These are phyloP conservation scores for Ormia ochracea DNA, from an alignment of 2,888 invertebrate species.

Conservation along the genomic window DNA sequence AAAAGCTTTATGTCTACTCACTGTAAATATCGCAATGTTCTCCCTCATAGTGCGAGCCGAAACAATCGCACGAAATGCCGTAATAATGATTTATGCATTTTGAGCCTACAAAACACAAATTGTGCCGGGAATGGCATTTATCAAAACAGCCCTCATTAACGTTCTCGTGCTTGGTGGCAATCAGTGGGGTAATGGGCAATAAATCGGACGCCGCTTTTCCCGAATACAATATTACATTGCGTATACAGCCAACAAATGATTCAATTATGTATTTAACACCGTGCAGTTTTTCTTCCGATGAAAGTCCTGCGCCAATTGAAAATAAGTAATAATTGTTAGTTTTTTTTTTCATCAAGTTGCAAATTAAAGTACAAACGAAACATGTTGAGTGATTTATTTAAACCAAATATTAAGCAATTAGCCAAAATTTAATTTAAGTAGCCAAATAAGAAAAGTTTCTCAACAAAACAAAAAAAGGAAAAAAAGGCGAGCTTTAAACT, in stretches of 20 bases:
- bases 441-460: neutral
- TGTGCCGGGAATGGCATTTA: slow-evolving; percentile 87
- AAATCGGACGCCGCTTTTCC: slow-evolving; percentile 91
- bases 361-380: neutral
- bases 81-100: slow-evolving; percentile 95
- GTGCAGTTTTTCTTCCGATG: slow-evolving; percentile 91
- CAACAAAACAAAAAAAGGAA: no score
- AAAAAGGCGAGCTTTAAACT: no score
- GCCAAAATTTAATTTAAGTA: neutral
- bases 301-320: slow-evolving; percentile 80
- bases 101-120: slow-evolving; percentile 91
- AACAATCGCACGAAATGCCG: slow-evolving; percentile 93
- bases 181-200: slow-evolving; percentile 87
- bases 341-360: neutral
- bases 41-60: slow-evolving; percentile 93
- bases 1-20: slow-evolving; percentile 77
- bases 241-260: slow-evolving; percentile 94
- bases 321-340: neutral
- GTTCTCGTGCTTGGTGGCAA: slow-evolving; percentile 92
- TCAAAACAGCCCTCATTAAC: slow-evolving; percentile 92
- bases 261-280: slow-evolving; percentile 95
- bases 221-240: slow-evolving; percentile 89
- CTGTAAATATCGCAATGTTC: slow-evolving; percentile 94
- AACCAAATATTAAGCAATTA: neutral
- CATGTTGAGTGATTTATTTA: neutral